Evolutionary conservation across 2,113 vertebrate genomes (phyloP).

Genomic region (Micronycteris hirsuta): DNA sequence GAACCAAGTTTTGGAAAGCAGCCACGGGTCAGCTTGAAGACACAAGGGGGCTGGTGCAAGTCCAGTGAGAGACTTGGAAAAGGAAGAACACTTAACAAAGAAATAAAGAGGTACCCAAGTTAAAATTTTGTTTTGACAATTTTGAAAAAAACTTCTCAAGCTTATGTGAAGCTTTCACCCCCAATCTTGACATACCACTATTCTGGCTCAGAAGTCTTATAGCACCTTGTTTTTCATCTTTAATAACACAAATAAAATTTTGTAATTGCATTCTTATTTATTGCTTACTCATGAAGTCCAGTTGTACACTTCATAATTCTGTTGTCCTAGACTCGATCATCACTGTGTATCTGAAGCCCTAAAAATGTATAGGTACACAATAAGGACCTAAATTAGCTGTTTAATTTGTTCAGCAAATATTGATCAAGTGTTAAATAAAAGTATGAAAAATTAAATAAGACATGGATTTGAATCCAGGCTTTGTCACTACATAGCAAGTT

Average conservation of each 20-base stretch:
- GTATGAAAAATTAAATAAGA: not conserved
- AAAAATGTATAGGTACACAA: not conserved
- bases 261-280: not conserved
- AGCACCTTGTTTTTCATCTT: not conserved
- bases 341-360: not conserved
- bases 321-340: not conserved
- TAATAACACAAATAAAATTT: not conserved
- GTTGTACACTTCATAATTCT: not conserved
- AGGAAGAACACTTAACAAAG: not conserved
- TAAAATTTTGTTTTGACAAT: not conserved
- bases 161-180: not conserved
- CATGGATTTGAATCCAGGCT: not conserved
- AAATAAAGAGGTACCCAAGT: not conserved
- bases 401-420: not conserved
- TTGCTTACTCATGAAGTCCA: not conserved
- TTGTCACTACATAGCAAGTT: not conserved
- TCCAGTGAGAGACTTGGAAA: not conserved
- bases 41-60: no score
- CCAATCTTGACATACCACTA: not conserved
- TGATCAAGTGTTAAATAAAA: not conserved
- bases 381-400: not conserved
- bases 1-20: not conserved
- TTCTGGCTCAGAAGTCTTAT: not conserved
- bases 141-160: not conserved
- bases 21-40: not conserved